Evolutionary conservation across 2,113 vertebrate species (phyloP).

Genomic region (Chiloscyllium plagiosum): DNA sequence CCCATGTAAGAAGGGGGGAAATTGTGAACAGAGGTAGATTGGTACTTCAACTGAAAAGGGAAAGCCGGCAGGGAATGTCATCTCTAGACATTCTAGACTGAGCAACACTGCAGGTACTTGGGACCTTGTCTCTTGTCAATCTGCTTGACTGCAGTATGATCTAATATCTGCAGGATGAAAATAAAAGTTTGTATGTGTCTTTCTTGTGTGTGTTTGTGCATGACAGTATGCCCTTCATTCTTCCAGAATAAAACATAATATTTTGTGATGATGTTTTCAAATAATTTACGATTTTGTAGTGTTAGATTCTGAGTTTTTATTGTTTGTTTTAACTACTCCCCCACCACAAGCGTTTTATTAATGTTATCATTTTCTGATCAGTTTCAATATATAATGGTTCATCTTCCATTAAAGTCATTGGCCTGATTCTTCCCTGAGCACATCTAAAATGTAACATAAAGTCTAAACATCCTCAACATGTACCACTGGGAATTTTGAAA

Average conservation of each 20-base stretch:
- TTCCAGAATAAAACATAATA: not conserved
- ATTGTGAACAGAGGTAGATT: not conserved
- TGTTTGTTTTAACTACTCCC: not conserved
- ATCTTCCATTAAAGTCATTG: conserved; percentile 49
- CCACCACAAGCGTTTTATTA: too few relatives aligned
- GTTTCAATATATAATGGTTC: conserved; percentile 38
- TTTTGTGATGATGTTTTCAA: not conserved
- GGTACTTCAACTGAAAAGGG: not conserved
- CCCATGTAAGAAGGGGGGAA: not conserved
- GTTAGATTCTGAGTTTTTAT: not conserved
- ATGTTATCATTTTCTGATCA: not conserved
- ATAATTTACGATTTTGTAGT: not conserved
- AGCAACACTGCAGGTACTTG: not conserved
- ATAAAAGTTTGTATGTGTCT: not conserved
- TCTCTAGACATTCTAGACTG: not conserved
- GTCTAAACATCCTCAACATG: conserved; percentile 50
- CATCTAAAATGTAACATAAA: conserved; percentile 57
- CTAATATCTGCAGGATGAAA: not conserved
- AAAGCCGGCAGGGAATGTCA: not conserved
- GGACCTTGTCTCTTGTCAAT: not conserved
- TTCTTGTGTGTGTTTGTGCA: not conserved
- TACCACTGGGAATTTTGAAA: conserved; percentile 44
- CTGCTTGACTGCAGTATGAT: not conserved
- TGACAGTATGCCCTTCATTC: not conserved
- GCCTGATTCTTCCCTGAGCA: conserved; percentile 51